These are phyloP conservation scores for Peromyscus leucopus DNA, from an alignment of 2,113 vertebrate species.

Conservation along the genomic window DNA sequence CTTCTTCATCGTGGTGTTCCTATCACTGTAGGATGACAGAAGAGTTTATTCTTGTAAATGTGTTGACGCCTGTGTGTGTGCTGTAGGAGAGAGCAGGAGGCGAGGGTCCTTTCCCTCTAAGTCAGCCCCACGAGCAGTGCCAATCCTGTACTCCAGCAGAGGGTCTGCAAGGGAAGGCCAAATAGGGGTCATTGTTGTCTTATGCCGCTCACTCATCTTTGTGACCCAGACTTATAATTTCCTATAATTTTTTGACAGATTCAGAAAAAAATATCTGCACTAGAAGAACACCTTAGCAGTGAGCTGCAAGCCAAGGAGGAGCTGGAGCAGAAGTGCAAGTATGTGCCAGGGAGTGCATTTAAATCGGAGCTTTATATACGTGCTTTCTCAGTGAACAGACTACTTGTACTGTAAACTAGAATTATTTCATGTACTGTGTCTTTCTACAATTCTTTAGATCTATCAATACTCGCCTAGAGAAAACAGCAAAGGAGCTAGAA, in stretches of 20 bases:
- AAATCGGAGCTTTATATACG: neutral
- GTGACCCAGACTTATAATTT: slow-evolving; percentile 68
- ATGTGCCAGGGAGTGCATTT: slow-evolving; percentile 54
- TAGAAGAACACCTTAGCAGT: slow-evolving; percentile 94
- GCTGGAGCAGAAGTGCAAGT: slow-evolving; percentile 96
- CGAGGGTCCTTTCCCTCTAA: neutral
- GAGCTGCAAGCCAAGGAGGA: slow-evolving; percentile 96
- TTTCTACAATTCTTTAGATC: slow-evolving; percentile 88
- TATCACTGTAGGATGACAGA: neutral
- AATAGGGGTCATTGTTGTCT: slow-evolving; percentile 29
- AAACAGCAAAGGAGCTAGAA: slow-evolving; percentile 95
- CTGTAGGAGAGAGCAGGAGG: neutral
- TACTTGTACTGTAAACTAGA: slow-evolving; percentile 58
- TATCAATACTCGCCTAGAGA: slow-evolving; percentile 92
- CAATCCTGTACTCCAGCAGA: neutral
- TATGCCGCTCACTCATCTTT: slow-evolving; percentile 19
- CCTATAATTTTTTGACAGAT: slow-evolving; percentile 86
- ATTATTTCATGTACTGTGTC: slow-evolving; percentile 64
- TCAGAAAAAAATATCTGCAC: slow-evolving; percentile 93
- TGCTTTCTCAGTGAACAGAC: slow-evolving; percentile 4
- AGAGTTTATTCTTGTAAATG: neutral
- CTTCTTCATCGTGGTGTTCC: neutral
- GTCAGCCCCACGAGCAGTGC: neutral
- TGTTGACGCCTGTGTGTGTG: neutral
- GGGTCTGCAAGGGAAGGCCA: neutral